These are phyloP conservation scores for Caenorhabditis briggsae DNA, from an alignment of 1,140 invertebrate species.

Conservation along the genomic window DNA sequence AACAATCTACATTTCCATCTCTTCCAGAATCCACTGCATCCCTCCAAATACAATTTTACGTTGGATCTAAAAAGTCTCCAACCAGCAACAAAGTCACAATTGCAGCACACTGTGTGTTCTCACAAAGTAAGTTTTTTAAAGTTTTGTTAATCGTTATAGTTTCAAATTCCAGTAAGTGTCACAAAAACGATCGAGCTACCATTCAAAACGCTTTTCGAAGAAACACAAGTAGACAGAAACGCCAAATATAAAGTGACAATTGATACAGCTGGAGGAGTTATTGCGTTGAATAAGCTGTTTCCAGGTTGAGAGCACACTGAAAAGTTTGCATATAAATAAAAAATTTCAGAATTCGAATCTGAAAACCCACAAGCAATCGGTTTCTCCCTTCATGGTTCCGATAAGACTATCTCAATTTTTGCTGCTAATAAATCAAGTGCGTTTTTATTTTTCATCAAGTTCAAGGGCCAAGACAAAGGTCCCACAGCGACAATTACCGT, in stretches of 20 bases:
- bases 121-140: background rate
- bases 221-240: slow-evolving; percentile 47
- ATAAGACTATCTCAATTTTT: slow-evolving; percentile 57
- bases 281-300: slow-evolving; percentile 53
- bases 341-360: slow-evolving; percentile 50
- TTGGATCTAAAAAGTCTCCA: slow-evolving; percentile 11
- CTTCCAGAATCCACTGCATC: slow-evolving; percentile 29
- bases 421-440: slow-evolving; percentile 62
- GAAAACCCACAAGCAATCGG: slow-evolving; percentile 58
- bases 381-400: slow-evolving; percentile 57
- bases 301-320: no score
- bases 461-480: no score
- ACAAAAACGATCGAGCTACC: background rate
- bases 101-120: slow-evolving; percentile 9
- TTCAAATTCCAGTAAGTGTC: background rate
- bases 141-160: background rate
- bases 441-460: background rate
- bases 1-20: no score
- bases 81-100: slow-evolving; percentile 32
- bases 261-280: slow-evolving; percentile 2
- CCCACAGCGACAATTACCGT: no score
- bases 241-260: slow-evolving; percentile 60
- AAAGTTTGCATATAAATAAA: no score
- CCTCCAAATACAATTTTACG: slow-evolving; percentile 29
- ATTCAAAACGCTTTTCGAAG: slow-evolving; percentile 30